Percentiles rank a stretch among this genome's conserved stretches.
Conservation (phyloP, 2,113 vertebrate species). For the Malurus alboscapulatus region DNA sequence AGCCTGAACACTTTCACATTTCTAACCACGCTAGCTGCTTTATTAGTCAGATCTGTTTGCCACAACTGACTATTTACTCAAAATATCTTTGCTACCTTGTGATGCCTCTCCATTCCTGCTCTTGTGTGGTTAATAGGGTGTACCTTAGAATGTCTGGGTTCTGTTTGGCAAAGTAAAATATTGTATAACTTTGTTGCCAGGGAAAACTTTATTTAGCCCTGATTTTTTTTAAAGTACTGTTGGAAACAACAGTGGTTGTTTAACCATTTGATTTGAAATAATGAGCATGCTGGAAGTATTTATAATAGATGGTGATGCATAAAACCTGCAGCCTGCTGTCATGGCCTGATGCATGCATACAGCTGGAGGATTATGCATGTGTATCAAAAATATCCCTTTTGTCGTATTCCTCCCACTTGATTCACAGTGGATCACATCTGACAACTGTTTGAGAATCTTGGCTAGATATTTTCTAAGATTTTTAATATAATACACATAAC, state of each 20-base stretch:
- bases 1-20: background rate
- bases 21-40: slow-evolving; percentile 6
- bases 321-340: slow-evolving; percentile 20
- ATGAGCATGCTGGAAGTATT: slow-evolving; percentile 20
- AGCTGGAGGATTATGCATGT: background rate
- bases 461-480: background rate
- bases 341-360: slow-evolving; percentile 14
- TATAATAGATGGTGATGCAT: background rate
- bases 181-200: background rate
- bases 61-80: background rate
- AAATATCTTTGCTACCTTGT: background rate
- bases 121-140: background rate
- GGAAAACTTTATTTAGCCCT: background rate
- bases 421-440: background rate
- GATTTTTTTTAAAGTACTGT: background rate
- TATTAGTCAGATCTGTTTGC: background rate
- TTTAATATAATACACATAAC: background rate
- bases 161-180: background rate
- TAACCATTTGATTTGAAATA: slow-evolving; percentile 16
- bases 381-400: background rate
- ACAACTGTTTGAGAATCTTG: background rate
- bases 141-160: background rate
- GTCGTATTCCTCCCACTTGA: background rate
- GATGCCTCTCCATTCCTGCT: background rate
- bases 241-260: background rate